Conservation (phyloP, 2,888 invertebrate species). For the Atethmia centrago region DNA sequence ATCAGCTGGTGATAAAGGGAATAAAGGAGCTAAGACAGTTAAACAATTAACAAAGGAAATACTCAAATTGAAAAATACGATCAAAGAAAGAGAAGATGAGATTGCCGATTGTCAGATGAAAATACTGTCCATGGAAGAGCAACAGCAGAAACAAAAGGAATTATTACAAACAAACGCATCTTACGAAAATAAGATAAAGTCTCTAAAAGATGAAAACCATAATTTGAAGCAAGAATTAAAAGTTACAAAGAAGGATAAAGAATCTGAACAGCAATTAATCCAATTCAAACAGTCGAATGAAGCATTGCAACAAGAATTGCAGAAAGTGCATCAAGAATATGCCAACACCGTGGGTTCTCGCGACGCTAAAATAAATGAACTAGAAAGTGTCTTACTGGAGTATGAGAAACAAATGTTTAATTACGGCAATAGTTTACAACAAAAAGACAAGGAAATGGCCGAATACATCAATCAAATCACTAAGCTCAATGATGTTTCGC, state of each 20-base stretch:
- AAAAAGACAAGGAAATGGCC: constrained; percentile 87
- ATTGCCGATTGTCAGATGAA: constrained; percentile 89
- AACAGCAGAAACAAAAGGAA: constrained; percentile 86
- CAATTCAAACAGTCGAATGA: constrained; percentile 78
- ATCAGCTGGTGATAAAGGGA: constrained; percentile 79
- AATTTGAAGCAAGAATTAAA: constrained; percentile 83
- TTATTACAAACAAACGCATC: constrained; percentile 75
- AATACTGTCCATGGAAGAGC: constrained; percentile 87
- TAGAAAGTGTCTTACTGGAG: constrained; percentile 86
- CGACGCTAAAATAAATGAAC: constrained; percentile 86
- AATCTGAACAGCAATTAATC: constrained; percentile 74
- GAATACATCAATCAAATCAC: constrained; percentile 90
- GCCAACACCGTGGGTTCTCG: constrained; percentile 79
- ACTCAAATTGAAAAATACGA: constrained; percentile 86
- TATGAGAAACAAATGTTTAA: constrained; percentile 88
- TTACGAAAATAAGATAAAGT: constrained; percentile 85
- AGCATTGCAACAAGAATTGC: constrained; percentile 79
- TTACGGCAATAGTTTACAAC: constrained; percentile 83
- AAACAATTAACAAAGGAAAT: constrained; percentile 90
- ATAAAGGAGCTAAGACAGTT: constrained; percentile 82
- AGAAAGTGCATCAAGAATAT: constrained; percentile 83
- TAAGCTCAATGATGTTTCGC: constrained; percentile 88
- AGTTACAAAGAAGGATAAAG: constrained; percentile 73
- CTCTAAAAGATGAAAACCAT: constrained; percentile 83
- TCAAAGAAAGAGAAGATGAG: constrained; percentile 89